Conservation (phyloP, 2,888 invertebrate genomes). For the Dolichopus griseipennis region DNA sequence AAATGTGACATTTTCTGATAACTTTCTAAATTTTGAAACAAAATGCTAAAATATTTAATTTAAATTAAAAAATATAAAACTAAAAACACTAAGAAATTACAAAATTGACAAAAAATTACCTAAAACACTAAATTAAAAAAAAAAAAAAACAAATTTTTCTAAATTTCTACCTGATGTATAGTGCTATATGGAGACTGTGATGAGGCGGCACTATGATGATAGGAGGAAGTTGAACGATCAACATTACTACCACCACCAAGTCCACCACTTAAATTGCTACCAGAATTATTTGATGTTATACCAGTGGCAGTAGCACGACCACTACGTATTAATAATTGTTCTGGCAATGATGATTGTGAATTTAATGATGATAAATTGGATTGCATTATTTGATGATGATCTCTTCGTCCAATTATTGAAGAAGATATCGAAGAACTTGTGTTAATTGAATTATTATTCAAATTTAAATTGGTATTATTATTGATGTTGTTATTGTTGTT, state of each 20-base stretch:
- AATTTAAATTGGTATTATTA: neutral
- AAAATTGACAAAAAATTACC: neutral
- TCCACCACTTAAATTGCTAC: slow-evolving; percentile 19
- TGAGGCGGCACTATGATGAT: slow-evolving; percentile 20
- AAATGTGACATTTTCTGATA: neutral
- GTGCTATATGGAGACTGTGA: slow-evolving; percentile 33
- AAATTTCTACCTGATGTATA: slow-evolving; percentile 36
- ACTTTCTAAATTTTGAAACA: neutral
- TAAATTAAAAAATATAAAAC: neutral
- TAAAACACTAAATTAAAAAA: neutral
- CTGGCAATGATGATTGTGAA: slow-evolving; percentile 11
- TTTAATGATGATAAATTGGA: slow-evolving; percentile 12
- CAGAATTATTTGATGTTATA: neutral
- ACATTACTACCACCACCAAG: slow-evolving; percentile 15
- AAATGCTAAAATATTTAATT: neutral
- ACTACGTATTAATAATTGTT: slow-evolving; percentile 10
- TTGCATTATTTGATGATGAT: slow-evolving; percentile 12
- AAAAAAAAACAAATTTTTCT: neutral
- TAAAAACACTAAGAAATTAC: too few relatives aligned
- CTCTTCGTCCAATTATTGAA: slow-evolving; percentile 3
- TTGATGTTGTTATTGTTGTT: too few relatives aligned
- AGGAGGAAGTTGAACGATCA: neutral
- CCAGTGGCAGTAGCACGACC: slow-evolving; percentile 7
- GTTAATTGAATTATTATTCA: neutral
- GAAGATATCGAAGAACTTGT: neutral